phyloP scores from a whole-genome alignment of 1,140 invertebrate genomes.

The Trichogramma pretiosum region DNA sequence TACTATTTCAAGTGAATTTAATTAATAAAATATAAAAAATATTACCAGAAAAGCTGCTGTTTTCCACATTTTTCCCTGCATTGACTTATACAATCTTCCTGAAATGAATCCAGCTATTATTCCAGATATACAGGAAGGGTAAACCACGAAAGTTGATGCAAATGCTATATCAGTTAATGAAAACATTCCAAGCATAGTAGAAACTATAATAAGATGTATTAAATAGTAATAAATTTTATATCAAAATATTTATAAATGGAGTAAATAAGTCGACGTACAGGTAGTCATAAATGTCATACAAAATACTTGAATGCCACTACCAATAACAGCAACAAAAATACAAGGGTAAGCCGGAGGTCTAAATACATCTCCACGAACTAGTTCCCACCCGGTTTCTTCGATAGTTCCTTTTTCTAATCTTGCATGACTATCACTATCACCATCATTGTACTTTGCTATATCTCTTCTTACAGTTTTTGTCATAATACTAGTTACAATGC shows the following conservation, averaged over 20 bases:
- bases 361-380: constrained; percentile 97
- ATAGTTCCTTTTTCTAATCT: constrained; percentile 82
- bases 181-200: constrained; percentile 98
- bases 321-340: constrained; percentile 86
- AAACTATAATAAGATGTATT: constrained; percentile 74
- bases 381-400: constrained; percentile 96
- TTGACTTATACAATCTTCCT: constrained; percentile 88
- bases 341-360: constrained; percentile 76
- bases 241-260: constrained; percentile 4
- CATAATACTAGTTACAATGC: constrained; percentile 96
- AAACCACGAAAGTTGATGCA: constrained; percentile 90
- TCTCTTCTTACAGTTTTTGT: constrained; percentile 88
- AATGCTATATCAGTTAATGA: constrained; percentile 92
- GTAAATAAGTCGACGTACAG: constrained; percentile 54
- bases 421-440: constrained; percentile 55
- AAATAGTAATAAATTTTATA: constrained; percentile 17
- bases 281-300: constrained; percentile 91
- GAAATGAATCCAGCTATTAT: constrained; percentile 93
- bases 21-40: constrained; percentile 4
- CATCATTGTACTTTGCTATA: constrained; percentile 84
- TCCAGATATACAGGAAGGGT: constrained; percentile 94
- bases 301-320: constrained; percentile 93
- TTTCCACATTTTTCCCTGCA: constrained; percentile 89
- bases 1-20: constrained; percentile 44
- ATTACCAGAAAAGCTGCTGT: constrained; percentile 76